phyloP scores from a whole-genome alignment of 2,113 vertebrate genomes.

The Fulica atra region DNA sequence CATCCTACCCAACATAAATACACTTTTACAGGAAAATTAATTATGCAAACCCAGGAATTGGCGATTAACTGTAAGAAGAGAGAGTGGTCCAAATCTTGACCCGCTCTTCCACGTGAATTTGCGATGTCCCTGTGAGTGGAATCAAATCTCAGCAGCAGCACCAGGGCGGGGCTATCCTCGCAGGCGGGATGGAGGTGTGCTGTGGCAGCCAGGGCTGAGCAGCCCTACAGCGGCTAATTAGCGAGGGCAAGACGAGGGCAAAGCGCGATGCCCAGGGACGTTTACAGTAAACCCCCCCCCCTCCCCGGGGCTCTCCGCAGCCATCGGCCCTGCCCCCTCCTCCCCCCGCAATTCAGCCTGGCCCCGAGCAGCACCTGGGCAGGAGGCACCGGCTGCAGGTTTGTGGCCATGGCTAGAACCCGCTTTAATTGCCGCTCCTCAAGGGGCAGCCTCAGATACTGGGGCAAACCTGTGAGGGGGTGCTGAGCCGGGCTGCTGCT shows the following conservation, averaged over 20 bases:
- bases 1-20: background rate
- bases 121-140: rapidly evolving
- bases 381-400: background rate
- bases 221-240: background rate
- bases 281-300: background rate
- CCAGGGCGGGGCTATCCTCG: background rate
- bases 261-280: background rate
- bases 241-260: rapidly evolving
- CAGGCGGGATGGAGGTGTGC: background rate
- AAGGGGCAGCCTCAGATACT: too few relatives aligned
- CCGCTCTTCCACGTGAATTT: background rate
- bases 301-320: background rate
- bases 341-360: background rate
- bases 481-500: too few relatives aligned
- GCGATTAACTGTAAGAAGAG: background rate
- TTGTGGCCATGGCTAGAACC: too few relatives aligned
- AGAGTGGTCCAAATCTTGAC: background rate
- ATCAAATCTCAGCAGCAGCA: background rate
- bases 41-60: background rate
- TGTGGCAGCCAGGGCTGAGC: too few relatives aligned
- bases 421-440: too few relatives aligned
- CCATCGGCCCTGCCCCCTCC: background rate
- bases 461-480: too few relatives aligned
- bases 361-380: background rate
- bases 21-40: background rate